Base-by-base conservation (phyloP, 1,140 invertebrate species). In the Sinonovacula constricta region DNA sequence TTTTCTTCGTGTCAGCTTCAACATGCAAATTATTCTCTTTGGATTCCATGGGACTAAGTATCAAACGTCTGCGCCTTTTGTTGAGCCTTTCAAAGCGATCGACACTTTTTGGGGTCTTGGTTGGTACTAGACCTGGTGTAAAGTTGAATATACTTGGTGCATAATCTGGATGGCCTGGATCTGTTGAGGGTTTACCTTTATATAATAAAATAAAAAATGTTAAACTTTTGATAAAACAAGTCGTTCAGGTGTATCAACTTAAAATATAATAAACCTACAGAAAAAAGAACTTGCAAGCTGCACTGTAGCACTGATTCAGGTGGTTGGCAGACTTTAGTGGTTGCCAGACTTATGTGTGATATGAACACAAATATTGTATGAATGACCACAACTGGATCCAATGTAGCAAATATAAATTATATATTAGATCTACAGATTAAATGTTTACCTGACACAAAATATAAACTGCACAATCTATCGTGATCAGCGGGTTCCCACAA, bases 381-480 rank as follows among this genome's bases (percentile, higher is more conserved):
- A 45, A 18, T 45, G 18, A 45, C 39, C 7, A 10, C 7, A 45
- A 45, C 39, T 10, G 39, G 7, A 10, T 45, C 39, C 18, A 7
- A 45, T 45, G 7, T 45, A 7, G 18, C 7, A 18, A 45, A 45
- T 45, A 45, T 45, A 45, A 45, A 10, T 45, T 45, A 45, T 45
- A 10, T 45, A 45, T 45, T 10, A 45, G 39, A 45, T 56, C 24
- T 26, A 14, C 15, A n/a, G 7, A 57, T 26, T 7, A 15, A 28
- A 49, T 36, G 2, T 10, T 69, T 56, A 69, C 67, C 67, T n/a
- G 51, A 30, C 24, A 69, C 67, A 22, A 69, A 69, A 30, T 69
- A 51, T 22, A 56, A 24, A 30, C 67, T 69, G 51, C 67, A 69
- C n/a, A 69, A 36, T 56, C 67, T 10, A n/a, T 69, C 49, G 39